These are phyloP conservation scores for Spicauda simplicius DNA, from an alignment of 2,888 invertebrate species.

Conservation along the genomic window DNA sequence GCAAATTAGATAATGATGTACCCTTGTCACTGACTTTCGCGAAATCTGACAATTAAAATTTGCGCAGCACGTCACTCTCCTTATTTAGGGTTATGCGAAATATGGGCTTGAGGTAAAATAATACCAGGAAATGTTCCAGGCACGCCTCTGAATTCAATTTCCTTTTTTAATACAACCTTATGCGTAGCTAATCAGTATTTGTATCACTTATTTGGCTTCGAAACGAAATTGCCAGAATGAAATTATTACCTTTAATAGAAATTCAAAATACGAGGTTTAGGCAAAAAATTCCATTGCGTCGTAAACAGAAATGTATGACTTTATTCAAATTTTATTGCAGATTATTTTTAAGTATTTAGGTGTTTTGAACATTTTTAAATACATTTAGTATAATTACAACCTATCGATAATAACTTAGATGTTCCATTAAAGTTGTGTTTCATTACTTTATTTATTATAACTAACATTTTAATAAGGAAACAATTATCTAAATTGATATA, in stretches of 20 bases:
- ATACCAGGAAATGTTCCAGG: neutral
- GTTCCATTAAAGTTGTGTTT: too few species aligned
- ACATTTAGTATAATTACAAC: too few species aligned
- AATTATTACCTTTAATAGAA: neutral
- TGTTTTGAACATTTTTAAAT: too few species aligned
- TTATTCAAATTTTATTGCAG: neutral
- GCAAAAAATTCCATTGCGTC: neutral
- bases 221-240: neutral
- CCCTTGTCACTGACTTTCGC: constrained; percentile 10
- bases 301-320: neutral
- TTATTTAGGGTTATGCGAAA: neutral
- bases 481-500: too few species aligned
- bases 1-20: constrained; percentile 12
- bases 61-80: neutral
- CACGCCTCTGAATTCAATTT: neutral
- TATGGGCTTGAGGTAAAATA: neutral
- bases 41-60: constrained; percentile 14
- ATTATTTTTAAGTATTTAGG: too few species aligned
- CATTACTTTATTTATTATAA: too few species aligned
- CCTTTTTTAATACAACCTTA: too few species aligned
- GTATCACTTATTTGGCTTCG: neutral
- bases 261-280: neutral
- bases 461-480: too few species aligned
- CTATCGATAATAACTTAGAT: too few species aligned
- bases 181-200: neutral